Evolutionary conservation across 2,797 vertebrate species (phyloP).

Genomic region (Cyclura pinguis): DNA sequence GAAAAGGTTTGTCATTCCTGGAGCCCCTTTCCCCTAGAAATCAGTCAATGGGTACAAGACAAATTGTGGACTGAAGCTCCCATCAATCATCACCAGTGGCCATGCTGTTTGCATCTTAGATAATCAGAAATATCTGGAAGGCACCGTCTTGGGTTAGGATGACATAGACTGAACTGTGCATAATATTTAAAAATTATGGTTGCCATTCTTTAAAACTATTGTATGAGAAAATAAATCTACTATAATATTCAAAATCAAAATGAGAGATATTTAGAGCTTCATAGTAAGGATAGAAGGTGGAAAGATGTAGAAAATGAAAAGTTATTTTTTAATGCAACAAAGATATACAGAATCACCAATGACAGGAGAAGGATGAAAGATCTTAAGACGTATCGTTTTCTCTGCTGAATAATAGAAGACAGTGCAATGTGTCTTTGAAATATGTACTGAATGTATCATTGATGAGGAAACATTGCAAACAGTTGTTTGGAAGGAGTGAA

Average conservation of each 20-base stretch:
- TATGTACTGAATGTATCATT: conserved; percentile 37
- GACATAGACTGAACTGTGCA: background rate
- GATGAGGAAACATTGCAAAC: conserved; percentile 13
- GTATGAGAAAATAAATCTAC: background rate
- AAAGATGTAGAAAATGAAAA: background rate
- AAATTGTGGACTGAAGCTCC: background rate
- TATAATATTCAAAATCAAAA: conserved; percentile 9
- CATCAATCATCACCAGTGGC: background rate
- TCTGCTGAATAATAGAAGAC: conserved; percentile 52
- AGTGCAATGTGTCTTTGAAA: conserved; percentile 56
- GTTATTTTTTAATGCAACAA: background rate
- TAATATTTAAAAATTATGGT: background rate
- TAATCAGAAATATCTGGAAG: background rate
- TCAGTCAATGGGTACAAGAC: background rate
- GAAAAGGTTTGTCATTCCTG: background rate
- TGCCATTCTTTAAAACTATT: background rate
- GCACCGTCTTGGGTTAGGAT: background rate
- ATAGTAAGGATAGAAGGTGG: background rate
- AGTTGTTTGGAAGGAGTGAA: conserved; percentile 35
- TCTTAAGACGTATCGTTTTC: conserved; percentile 43
- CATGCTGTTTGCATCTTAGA: background rate
- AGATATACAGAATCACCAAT: conserved; percentile 38
- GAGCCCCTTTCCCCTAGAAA: background rate
- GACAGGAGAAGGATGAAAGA: conserved; percentile 43
- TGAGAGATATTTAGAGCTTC: background rate